Conservation (phyloP, 2,113 vertebrate species). For the Cyprinodon variegatus region DNA sequence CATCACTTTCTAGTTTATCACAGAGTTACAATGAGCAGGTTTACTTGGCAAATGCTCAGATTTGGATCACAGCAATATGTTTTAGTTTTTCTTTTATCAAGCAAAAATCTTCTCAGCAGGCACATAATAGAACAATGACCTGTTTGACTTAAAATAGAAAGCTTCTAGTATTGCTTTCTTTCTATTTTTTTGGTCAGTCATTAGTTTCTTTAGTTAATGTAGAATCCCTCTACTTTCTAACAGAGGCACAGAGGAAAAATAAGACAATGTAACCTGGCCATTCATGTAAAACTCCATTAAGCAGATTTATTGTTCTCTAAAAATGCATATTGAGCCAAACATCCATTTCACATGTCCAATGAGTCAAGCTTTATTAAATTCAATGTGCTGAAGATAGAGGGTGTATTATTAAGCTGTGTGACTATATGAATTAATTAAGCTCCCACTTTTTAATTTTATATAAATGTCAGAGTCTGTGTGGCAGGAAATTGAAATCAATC, state of each 20-base stretch:
- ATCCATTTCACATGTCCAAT: conserved; percentile 66
- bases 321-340: conserved; percentile 64
- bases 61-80: background rate
- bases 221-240: conserved; percentile 12
- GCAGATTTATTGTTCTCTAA: conserved; percentile 58
- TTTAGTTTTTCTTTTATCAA: background rate
- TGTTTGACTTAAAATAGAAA: too few species aligned
- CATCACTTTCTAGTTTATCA: too few species aligned
- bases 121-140: too few species aligned
- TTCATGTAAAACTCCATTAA: conserved; percentile 57
- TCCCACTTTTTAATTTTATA: conserved; percentile 69
- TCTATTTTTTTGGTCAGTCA: background rate
- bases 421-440: conserved; percentile 68
- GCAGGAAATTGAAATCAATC: conserved; percentile 73
- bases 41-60: background rate
- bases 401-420: conserved; percentile 57
- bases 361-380: conserved; percentile 68
- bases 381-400: conserved; percentile 60
- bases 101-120: too few species aligned
- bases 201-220: background rate
- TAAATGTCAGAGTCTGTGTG: conserved; percentile 69
- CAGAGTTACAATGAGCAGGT: background rate
- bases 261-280: conserved; percentile 49
- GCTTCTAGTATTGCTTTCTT: background rate
- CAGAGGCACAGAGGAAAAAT: conserved; percentile 26